Evolutionary conservation across 2,888 invertebrate genomes (phyloP), one percentile per base, ranked within the genome.

Genomic region (Caenorhabditis wallacei): DNA sequence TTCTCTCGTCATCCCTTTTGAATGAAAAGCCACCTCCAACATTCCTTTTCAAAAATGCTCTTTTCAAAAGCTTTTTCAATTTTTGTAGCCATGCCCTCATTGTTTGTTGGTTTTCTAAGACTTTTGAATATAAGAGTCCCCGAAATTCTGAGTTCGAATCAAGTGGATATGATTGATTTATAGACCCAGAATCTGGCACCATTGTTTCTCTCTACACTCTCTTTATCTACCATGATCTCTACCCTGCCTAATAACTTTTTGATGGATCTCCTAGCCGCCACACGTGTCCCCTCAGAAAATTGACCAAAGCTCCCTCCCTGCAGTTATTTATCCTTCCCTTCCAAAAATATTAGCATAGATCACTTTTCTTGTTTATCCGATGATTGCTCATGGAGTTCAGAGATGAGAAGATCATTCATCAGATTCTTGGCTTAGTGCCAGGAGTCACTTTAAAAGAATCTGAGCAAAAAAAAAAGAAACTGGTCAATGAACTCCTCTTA

Each of bases 81-180:
- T 18, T 40, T 40, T 35, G 35, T 35, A 4, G 10, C 5, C 59
- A 2, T 37, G 40, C 40, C 18, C 51, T 51, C 51, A 5, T 13
- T 51, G 51, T 20, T 51, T 51, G 43, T 43, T 7, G 35, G n/a
- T n/a, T n/a, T n/a, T n/a, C n/a, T n/a, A n/a, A n/a, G n/a, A n/a
- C n/a, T n/a, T n/a, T n/a, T n/a, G n/a, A n/a, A n/a, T n/a, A n/a
- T n/a, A n/a, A n/a, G n/a, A n/a, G n/a, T n/a, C n/a, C n/a, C n/a
- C n/a, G n/a, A n/a, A n/a, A n/a, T n/a, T n/a, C n/a, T n/a, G n/a
- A n/a, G n/a, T n/a, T n/a, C n/a, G n/a, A n/a, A n/a, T n/a, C n/a
- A n/a, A n/a, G n/a, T n/a, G n/a, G n/a, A n/a, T n/a, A 40, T 63
- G 72, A 76, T 59, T 76, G 75, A 76, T 76, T 76, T 76, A 76